Evolutionary conservation across 2,888 invertebrate species (phyloP).

Genomic region (Bembecia ichneumoniformis): DNA sequence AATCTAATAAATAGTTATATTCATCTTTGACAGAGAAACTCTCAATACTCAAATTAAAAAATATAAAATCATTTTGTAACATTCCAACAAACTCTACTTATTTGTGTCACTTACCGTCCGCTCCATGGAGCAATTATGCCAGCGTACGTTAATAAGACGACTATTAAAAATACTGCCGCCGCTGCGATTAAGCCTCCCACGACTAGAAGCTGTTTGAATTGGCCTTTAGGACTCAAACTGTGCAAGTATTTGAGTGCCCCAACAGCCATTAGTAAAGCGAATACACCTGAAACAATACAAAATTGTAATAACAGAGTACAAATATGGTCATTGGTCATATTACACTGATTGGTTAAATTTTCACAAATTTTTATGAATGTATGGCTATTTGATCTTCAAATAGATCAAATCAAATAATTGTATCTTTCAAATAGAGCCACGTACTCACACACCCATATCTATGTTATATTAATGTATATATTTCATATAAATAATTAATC

Average conservation of each 20-base stretch:
- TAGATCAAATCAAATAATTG: no score
- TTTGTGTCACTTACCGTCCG: conserved; percentile 71
- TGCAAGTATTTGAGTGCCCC: conserved; percentile 90
- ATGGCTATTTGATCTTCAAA: no score
- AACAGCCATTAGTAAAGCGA: conserved; percentile 92
- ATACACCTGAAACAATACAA: conserved; percentile 81
- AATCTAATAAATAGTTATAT: no score
- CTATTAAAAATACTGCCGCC: conserved; percentile 83
- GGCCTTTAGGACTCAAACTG: conserved; percentile 87
- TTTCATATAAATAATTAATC: no score
- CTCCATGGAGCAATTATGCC: conserved; percentile 98
- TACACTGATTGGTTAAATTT: no score
- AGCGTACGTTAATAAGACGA: conserved; percentile 91
- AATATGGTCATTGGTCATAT: no score
- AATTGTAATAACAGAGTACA: no score
- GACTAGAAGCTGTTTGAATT: conserved; percentile 90
- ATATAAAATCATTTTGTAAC: neutral
- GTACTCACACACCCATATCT: no score
- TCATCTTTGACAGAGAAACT: no score
- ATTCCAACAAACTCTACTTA: neutral
- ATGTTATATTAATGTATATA: no score
- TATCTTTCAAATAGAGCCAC: no score
- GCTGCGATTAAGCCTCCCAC: conserved; percentile 84
- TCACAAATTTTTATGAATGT: no score
- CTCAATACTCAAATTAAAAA: neutral